phyloP scores from a whole-genome alignment of 1,140 invertebrate species.

The Papilio helenus region DNA sequence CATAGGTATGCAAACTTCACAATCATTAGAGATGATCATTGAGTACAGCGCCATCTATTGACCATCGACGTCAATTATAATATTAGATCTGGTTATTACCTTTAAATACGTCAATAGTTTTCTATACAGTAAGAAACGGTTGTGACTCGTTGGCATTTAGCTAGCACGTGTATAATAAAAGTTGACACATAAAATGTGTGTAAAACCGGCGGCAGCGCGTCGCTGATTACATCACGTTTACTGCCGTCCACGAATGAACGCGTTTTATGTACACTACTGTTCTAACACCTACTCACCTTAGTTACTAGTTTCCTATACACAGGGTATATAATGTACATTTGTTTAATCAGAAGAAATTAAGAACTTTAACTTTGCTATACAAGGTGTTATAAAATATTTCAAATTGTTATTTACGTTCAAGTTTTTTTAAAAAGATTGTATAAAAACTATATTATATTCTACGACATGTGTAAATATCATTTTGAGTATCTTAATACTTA shows the following conservation, averaged over 20 bases:
- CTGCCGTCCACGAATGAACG: background rate
- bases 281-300: background rate
- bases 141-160: background rate
- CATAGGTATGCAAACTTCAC: no score
- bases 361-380: background rate
- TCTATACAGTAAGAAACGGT: background rate
- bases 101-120: background rate
- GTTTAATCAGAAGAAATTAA: background rate
- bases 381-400: background rate
- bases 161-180: slow-evolving; percentile 10
- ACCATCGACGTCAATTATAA: no score
- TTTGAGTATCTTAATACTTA: no score
- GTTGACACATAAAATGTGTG: slow-evolving; percentile 13
- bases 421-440: no score
- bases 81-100: no score
- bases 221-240: slow-evolving; percentile 18
- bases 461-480: no score
- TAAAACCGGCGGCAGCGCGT: background rate
- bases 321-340: background rate
- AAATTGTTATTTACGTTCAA: no score
- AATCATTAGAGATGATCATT: no score
- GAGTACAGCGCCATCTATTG: background rate
- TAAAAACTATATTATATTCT: no score
- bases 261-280: background rate
- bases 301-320: background rate